Percentiles rank a stretch among this genome's conserved stretches.
These are phyloP conservation scores for Drosophila bifasciata DNA, from an alignment of 1,140 invertebrate genomes.

Conservation along the genomic window DNA sequence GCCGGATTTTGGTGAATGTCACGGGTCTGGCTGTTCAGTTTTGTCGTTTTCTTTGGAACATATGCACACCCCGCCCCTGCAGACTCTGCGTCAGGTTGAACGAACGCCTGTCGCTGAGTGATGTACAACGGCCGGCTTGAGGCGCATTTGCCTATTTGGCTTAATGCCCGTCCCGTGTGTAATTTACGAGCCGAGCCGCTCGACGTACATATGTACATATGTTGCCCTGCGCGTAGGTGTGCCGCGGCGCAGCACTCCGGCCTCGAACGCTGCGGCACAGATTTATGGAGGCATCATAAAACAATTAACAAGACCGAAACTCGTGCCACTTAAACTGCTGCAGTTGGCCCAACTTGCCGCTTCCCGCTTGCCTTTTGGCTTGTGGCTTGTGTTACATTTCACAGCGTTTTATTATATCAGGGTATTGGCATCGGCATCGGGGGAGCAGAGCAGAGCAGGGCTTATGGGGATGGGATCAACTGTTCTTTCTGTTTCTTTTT, in stretches of 20 bases:
- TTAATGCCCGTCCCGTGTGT: constrained; percentile 66
- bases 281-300: constrained; percentile 81
- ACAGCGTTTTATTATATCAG: constrained; percentile 69
- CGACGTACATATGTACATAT: constrained; percentile 70
- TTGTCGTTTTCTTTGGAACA: not conserved
- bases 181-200: constrained; percentile 68
- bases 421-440: constrained; percentile 15
- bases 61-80: not conserved
- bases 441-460: constrained; percentile 4
- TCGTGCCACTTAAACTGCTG: constrained; percentile 80
- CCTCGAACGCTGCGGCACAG: constrained; percentile 37
- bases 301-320: constrained; percentile 80
- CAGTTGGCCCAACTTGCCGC: constrained; percentile 26
- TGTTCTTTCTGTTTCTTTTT: constrained; percentile 56
- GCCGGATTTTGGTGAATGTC: constrained; percentile 50
- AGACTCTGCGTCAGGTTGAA: constrained; percentile 14
- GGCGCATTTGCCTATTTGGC: constrained; percentile 69
- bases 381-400: constrained; percentile 74
- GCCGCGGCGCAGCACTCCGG: constrained; percentile 6
- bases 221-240: constrained; percentile 53
- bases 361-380: constrained; percentile 20
- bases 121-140: constrained; percentile 42
- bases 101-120: constrained; percentile 53
- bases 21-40: constrained; percentile 54
- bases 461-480: constrained; percentile 18